phyloP scores from a whole-genome alignment of 2,888 invertebrate species.

The Orchesella flavescens region DNA sequence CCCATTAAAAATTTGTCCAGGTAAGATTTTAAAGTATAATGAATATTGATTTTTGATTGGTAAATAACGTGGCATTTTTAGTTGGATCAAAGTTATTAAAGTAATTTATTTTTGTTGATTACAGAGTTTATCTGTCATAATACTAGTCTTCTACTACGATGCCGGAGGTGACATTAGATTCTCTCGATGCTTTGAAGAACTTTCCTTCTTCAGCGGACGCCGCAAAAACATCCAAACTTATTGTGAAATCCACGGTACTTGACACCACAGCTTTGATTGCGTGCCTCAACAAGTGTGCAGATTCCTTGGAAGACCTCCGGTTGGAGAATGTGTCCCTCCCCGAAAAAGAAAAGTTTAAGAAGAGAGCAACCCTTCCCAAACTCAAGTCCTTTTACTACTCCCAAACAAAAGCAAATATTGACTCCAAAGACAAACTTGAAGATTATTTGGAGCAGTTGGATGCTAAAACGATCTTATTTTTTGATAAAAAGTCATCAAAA shows the following conservation, averaged over 20 bases:
- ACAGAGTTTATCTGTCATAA: neutral
- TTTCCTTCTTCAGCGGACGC: slow-evolving; percentile 43
- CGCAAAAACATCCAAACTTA: slow-evolving; percentile 31
- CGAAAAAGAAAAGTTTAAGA: slow-evolving; percentile 44
- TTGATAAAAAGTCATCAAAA: slow-evolving; percentile 49
- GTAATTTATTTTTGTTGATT: neutral
- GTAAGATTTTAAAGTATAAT: no score
- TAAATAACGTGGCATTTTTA: neutral
- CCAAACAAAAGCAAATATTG: slow-evolving; percentile 40
- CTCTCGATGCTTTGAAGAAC: slow-evolving; percentile 43
- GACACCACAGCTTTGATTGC: slow-evolving; percentile 26
- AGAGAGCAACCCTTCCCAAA: slow-evolving; percentile 52
- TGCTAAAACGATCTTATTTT: slow-evolving; percentile 44
- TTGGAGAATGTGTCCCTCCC: slow-evolving; percentile 38
- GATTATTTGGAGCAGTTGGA: slow-evolving; percentile 43
- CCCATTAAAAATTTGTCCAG: no score
- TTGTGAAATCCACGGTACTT: slow-evolving; percentile 23
- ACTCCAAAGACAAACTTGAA: slow-evolving; percentile 32
- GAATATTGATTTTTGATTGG: neutral
- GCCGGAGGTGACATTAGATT: slow-evolving; percentile 30
- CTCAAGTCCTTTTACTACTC: slow-evolving; percentile 39
- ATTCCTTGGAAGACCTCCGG: slow-evolving; percentile 45
- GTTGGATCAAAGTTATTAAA: neutral
- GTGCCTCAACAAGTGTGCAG: slow-evolving; percentile 43
- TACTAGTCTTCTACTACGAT: slow-evolving; percentile 1